Evolutionary conservation across 2,888 invertebrate species (phyloP), one percentile per base, ranked within the genome.

Genomic region (Dastarcus helophoroides): DNA sequence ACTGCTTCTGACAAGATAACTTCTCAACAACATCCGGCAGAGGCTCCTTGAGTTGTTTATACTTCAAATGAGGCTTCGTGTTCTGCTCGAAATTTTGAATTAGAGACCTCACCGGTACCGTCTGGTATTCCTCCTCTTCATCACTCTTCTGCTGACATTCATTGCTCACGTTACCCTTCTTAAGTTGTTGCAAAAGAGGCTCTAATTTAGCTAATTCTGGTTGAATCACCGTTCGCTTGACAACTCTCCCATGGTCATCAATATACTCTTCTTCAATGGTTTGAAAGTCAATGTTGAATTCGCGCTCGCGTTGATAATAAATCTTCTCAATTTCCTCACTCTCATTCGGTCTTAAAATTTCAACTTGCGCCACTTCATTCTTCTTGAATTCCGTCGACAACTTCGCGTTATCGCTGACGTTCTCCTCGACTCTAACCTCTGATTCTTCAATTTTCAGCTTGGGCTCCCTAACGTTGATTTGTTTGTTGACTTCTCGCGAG

Each of bases 31-130:
- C 50, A 29, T 53, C 54, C 2, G 56, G 56, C 7, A 53, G 36
- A 5, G 54, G 53, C 16, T 60, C 59, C 25, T 58, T 53, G 23
- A 66, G 60, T 40, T 68, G 66, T 41, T 71, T 70, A 42, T 67
- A 66, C 32, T 66, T 65, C 49, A 71, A 57, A 3, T 62, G 49
- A 1, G 72, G 70, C 51, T 67, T 58, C n/a, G 65, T 63, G n/a
- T 69, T 71, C 44, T 73, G 67, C 45, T 77, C 76, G 43, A 75
- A 77, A 41, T 66, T 69, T 37, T 67, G 64, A 27, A 77, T 76
- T 16, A 77, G 49, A 26, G 51, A 51, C 38, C 54, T 63, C 1
- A 67, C 64, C 14, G 64, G 64, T 28, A 65, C 46, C 46, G 63
- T 60, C 13, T 51, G 46, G 35, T 63, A 62, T 33, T 60, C 50